Conservation (phyloP, 2,113 vertebrate species). For the Corythornis cristatus region DNA sequence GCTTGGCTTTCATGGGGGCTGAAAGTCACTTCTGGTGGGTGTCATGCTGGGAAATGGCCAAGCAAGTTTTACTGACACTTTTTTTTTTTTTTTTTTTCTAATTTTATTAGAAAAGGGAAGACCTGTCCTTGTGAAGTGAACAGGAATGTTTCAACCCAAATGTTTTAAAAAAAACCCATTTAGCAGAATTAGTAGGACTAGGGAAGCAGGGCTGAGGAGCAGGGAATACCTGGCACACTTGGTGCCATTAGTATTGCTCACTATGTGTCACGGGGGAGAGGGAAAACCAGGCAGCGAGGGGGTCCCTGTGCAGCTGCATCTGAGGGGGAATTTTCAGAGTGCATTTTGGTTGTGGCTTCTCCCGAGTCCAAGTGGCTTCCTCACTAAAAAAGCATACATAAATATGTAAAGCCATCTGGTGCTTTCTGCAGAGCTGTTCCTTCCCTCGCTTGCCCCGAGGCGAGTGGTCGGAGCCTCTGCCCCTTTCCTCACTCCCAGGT, state of each 20-base stretch:
- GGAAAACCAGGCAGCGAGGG: neutral
- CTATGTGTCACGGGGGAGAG: neutral
- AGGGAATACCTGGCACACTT: neutral
- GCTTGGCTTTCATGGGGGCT: neutral
- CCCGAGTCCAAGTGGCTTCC: neutral
- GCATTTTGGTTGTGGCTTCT: neutral
- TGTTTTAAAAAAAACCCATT: neutral
- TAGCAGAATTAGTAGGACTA: neutral
- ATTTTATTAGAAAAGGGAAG: neutral
- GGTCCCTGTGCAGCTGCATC: neutral
- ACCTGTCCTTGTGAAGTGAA: neutral
- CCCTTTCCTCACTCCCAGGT: neutral
- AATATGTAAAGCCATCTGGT: constrained; percentile 24
- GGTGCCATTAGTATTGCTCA: neutral
- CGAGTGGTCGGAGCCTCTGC: neutral
- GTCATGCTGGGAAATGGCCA: neutral
- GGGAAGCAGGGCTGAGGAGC: accelerated
- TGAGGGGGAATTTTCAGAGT: neutral
- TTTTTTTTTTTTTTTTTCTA: no score
- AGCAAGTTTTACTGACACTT: neutral
- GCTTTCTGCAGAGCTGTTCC: neutral
- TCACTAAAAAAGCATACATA: neutral
- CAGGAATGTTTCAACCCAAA: neutral
- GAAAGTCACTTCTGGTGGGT: neutral
- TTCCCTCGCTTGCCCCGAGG: accelerated